Conservation (phyloP, 92 coral and sea anemone species). For the Diadumene lineata region DNA sequence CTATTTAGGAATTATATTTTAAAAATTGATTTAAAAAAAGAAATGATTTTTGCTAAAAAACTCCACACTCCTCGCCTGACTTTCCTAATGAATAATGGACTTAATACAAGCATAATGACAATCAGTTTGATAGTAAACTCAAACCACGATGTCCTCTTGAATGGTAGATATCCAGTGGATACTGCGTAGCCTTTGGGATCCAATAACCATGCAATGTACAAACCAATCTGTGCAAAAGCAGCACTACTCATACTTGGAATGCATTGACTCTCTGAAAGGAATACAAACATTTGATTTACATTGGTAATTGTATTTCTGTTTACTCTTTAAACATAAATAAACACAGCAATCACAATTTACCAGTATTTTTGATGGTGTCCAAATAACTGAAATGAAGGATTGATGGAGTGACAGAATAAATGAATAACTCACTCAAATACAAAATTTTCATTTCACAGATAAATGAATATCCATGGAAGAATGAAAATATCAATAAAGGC, state of each 20-base stretch:
- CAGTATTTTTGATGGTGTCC: too few relatives aligned
- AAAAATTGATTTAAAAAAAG: not conserved
- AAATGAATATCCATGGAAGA: too few relatives aligned
- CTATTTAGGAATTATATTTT: not conserved
- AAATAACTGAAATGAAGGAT: too few relatives aligned
- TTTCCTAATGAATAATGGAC: conserved; percentile 3
- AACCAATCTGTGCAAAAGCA: conserved; percentile 31
- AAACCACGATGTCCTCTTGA: conserved; percentile 3
- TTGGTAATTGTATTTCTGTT: too few relatives aligned
- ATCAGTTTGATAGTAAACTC: not conserved
- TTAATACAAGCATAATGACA: not conserved
- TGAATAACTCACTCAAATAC: too few relatives aligned
- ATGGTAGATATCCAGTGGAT: conserved; percentile 20
- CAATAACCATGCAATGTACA: conserved; percentile 26
- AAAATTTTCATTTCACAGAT: too few relatives aligned
- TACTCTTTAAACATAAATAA: too few relatives aligned
- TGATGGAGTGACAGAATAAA: too few relatives aligned
- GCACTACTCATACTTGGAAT: conserved; percentile 38
- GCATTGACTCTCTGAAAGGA: conserved; percentile 12
- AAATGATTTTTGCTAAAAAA: too few relatives aligned
- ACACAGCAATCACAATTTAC: too few relatives aligned
- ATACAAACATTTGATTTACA: not conserved
- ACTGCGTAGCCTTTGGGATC: conserved; percentile 30
- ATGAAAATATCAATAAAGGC: too few relatives aligned
- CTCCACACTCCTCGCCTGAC: conserved; percentile 11